These are phyloP conservation scores for Nettapus auritus DNA, from an alignment of 2,113 vertebrate genomes.

Conservation along the genomic window DNA sequence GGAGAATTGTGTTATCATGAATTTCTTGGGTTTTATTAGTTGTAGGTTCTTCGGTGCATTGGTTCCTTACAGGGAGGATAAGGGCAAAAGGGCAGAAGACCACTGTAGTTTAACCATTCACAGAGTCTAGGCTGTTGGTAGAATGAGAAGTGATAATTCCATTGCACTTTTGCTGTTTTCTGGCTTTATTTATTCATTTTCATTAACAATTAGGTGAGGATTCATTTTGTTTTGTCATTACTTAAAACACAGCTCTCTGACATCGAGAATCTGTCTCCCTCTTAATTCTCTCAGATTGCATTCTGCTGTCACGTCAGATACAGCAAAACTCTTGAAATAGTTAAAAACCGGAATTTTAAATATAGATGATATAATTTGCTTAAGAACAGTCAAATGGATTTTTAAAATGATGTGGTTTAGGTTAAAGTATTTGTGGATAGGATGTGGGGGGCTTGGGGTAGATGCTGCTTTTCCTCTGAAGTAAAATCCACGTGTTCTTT, in stretches of 20 bases:
- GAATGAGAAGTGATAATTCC: not conserved
- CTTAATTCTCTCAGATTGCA: not conserved
- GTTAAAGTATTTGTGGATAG: not conserved
- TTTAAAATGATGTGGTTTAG: not conserved
- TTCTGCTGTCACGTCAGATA: not conserved
- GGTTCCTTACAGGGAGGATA: not conserved
- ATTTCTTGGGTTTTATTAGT: not conserved
- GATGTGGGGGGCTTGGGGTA: not conserved
- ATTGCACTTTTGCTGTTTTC: not conserved
- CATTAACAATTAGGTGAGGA: not conserved
- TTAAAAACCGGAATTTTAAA: not conserved
- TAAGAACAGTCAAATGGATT: not conserved
- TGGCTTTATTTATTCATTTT: not conserved
- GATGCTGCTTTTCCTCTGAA: not conserved
- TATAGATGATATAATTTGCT: not conserved
- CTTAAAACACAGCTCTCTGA: not conserved
- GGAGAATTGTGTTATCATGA: not conserved
- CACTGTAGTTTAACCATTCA: not conserved
- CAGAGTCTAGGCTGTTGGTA: not conserved
- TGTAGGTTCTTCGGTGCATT: not conserved
- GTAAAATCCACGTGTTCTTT: not conserved
- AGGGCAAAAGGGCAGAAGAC: not conserved
- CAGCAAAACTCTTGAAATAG: not conserved
- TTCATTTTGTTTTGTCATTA: not conserved
- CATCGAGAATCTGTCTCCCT: not conserved